phyloP scores from a whole-genome alignment of 1,140 invertebrate genomes.

The Microplitis demolitor region DNA sequence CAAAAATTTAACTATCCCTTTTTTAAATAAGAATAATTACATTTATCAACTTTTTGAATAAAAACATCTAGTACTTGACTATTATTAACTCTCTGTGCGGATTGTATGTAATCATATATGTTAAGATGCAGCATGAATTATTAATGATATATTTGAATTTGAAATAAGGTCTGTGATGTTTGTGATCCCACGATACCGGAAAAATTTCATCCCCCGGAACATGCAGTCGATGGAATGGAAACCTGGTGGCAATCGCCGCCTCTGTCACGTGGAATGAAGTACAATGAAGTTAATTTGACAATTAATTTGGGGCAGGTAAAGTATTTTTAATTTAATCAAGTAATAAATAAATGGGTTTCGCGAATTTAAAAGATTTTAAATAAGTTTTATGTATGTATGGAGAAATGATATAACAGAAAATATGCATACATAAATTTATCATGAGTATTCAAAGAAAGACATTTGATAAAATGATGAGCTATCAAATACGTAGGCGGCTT shows the following conservation, averaged over 20 bases:
- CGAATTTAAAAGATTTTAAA: too few relatives aligned
- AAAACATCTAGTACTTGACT: too few relatives aligned
- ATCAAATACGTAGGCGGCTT: constrained; percentile 44
- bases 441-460: not conserved
- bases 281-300: constrained; percentile 96
- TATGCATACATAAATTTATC: not conserved
- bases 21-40: too few relatives aligned
- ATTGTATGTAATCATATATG: not conserved
- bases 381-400: not conserved
- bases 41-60: too few relatives aligned
- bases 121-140: constrained; percentile 9
- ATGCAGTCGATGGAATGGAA: constrained; percentile 93
- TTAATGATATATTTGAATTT: not conserved
- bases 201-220: constrained; percentile 84
- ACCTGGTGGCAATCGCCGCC: constrained; percentile 98
- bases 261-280: constrained; percentile 94
- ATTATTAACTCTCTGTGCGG: not conserved
- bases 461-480: constrained; percentile 5
- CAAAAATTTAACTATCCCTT: too few relatives aligned
- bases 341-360: too few relatives aligned
- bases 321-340: not conserved
- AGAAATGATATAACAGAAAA: not conserved
- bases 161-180: constrained; percentile 84
- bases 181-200: constrained; percentile 80
- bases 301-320: constrained; percentile 95